A percentile compares a stretch with the other conserved stretches of the same genome.
Evolutionary conservation across 2,888 invertebrate genomes (phyloP).

Genomic region (Orthosia gracilis): DNA sequence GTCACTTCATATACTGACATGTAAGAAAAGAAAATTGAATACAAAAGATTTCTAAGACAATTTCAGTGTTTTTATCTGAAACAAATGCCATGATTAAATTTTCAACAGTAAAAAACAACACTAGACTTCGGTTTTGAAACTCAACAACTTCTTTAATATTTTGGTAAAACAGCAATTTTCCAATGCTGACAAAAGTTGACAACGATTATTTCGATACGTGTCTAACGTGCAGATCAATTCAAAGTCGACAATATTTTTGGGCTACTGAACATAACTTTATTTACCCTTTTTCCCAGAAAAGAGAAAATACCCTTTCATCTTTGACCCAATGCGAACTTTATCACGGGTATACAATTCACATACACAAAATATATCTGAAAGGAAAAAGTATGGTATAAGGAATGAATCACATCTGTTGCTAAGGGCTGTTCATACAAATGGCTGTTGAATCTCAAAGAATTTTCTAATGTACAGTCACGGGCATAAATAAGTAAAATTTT

Average conservation of each 20-base stretch:
- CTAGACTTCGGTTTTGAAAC: background rate
- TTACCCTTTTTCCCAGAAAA: slow-evolving; percentile 33
- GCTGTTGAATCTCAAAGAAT: slow-evolving; percentile 52
- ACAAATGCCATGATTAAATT: too few species aligned
- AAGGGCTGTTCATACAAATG: slow-evolving; percentile 60
- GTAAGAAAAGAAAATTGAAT: too few species aligned
- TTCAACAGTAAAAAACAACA: too few species aligned
- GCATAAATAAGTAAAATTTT: background rate
- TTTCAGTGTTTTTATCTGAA: too few species aligned
- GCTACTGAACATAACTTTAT: slow-evolving; percentile 30
- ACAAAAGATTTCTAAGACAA: too few species aligned
- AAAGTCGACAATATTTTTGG: background rate
- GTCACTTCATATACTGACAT: too few species aligned
- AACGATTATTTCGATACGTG: slow-evolving; percentile 13
- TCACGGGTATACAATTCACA: slow-evolving; percentile 29
- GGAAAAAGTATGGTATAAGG: slow-evolving; percentile 39
- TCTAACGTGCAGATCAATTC: background rate
- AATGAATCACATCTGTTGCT: slow-evolving; percentile 63
- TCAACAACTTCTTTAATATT: background rate
- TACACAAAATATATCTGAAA: slow-evolving; percentile 46
- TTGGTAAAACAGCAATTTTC: background rate
- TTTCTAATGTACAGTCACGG: slow-evolving; percentile 42
- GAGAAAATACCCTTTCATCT: slow-evolving; percentile 19
- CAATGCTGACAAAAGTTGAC: slow-evolving; percentile 11
- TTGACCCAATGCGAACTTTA: slow-evolving; percentile 52